Percentiles rank a stretch among this genome's conserved stretches.
phyloP scores from a whole-genome alignment of 2,113 vertebrate genomes.

The Urocynchramus pylzowi region DNA sequence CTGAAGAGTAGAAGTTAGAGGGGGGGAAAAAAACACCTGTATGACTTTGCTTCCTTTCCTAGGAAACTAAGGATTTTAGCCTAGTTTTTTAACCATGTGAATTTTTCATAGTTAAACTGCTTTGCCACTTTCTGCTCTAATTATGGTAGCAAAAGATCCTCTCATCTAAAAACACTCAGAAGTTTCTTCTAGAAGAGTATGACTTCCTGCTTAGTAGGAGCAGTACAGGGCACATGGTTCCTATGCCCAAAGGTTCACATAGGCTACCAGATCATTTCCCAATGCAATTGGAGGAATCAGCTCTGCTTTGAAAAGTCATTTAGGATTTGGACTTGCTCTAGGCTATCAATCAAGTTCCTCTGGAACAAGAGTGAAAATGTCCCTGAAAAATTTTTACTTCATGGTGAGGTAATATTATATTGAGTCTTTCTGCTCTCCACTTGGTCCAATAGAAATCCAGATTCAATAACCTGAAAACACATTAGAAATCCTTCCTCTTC shows the following conservation, averaged over 20 bases:
- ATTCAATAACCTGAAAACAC: background rate
- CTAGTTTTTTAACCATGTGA: background rate
- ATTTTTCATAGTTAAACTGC: background rate
- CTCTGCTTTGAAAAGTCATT: background rate
- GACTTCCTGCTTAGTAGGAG: background rate
- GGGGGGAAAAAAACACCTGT: accelerated
- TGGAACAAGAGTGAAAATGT: background rate
- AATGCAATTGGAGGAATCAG: background rate
- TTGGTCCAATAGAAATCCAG: background rate
- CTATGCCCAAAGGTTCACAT: background rate
- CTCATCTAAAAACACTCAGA: background rate
- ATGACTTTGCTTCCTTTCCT: background rate
- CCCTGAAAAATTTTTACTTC: background rate
- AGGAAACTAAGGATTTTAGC: background rate
- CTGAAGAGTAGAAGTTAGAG: background rate
- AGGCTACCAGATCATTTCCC: background rate
- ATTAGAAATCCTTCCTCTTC: background rate
- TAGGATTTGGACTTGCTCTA: background rate
- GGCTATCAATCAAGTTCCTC: background rate
- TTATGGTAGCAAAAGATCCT: background rate
- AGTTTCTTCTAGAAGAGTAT: background rate
- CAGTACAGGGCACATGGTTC: background rate
- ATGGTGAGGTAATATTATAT: background rate
- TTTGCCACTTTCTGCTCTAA: background rate
- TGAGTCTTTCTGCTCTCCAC: background rate